phyloP scores from a whole-genome alignment of 2,797 vertebrate genomes.

The Pseudocheirus occidentalis region DNA sequence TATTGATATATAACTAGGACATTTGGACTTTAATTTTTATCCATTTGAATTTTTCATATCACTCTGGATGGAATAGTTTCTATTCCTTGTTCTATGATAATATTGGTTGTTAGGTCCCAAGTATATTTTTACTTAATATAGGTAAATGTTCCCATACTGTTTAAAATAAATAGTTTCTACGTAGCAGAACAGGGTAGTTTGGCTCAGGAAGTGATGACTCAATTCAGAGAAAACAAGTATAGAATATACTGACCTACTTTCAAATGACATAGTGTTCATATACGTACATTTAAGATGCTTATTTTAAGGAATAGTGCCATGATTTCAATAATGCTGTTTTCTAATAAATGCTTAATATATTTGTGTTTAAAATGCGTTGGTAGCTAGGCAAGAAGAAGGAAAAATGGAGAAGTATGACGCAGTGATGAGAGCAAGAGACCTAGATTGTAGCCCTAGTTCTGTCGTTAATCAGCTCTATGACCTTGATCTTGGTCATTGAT shows the following conservation, averaged over 20 bases:
- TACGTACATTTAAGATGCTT: background rate
- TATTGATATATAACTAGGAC: background rate
- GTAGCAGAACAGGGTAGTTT: background rate
- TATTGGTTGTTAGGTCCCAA: background rate
- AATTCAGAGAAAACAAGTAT: constrained; percentile 13
- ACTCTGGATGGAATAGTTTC: background rate
- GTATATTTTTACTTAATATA: background rate
- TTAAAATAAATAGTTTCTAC: background rate
- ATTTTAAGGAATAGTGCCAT: constrained; percentile 25
- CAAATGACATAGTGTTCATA: constrained; percentile 13
- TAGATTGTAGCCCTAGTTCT: constrained; percentile 15
- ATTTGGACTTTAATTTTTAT: background rate
- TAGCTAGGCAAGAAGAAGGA: background rate
- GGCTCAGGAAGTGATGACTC: background rate
- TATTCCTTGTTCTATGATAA: background rate
- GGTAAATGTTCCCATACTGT: background rate
- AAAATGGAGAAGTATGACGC: constrained; percentile 22
- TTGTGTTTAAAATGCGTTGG: constrained; percentile 10
- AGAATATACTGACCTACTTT: constrained; percentile 4
- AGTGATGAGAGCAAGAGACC: background rate
- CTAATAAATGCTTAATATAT: background rate
- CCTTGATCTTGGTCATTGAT: background rate
- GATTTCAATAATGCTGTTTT: background rate
- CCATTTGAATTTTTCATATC: background rate
- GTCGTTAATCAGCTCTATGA: background rate